These are phyloP conservation scores for Drosophila ironensis DNA, from an alignment of 1,140 invertebrate genomes.

Conservation along the genomic window DNA sequence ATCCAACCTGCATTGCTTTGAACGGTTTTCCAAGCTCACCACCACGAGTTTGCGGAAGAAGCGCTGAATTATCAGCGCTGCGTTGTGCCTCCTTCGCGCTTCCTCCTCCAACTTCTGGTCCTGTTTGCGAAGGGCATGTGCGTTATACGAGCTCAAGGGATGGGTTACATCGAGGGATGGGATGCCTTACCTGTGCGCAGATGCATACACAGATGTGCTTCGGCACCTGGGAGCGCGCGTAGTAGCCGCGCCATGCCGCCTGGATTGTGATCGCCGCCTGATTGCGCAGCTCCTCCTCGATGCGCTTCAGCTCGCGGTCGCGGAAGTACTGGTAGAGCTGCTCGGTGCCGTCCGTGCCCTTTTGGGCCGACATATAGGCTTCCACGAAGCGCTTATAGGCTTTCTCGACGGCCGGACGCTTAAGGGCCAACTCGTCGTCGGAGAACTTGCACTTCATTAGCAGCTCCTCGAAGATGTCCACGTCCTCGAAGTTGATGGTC, in stretches of 20 bases:
- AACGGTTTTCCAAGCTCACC: too few species aligned
- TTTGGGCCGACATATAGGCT: constrained; percentile 66
- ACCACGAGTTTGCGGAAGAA: constrained; percentile 50
- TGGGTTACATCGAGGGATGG: too few species aligned
- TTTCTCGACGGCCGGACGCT: constrained; percentile 66
- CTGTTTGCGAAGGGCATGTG: constrained; percentile 33
- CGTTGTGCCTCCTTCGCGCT: constrained; percentile 10
- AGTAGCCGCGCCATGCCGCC: constrained; percentile 57
- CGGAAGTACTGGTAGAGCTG: constrained; percentile 73
- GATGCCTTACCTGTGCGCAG: constrained; percentile 37
- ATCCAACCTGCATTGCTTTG: too few species aligned
- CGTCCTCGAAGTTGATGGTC: constrained; percentile 55
- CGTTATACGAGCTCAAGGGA: too few species aligned
- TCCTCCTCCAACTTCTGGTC: constrained; percentile 21
- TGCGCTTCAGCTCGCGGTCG: constrained; percentile 66
- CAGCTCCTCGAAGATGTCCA: constrained; percentile 70
- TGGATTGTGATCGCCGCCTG: constrained; percentile 65
- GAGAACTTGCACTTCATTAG: constrained; percentile 61
- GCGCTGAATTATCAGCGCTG: constrained; percentile 51
- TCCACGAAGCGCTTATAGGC: constrained; percentile 76
- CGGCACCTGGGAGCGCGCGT: constrained; percentile 40
- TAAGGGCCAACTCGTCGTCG: constrained; percentile 53
- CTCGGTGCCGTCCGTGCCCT: constrained; percentile 62
- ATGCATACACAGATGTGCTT: constrained; percentile 50
- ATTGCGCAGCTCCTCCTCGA: constrained; percentile 25